Percentiles rank a stretch among this genome's conserved stretches.
phyloP scores from a whole-genome alignment of 2,888 invertebrate genomes.

The Drosophila setosimentum region DNA sequence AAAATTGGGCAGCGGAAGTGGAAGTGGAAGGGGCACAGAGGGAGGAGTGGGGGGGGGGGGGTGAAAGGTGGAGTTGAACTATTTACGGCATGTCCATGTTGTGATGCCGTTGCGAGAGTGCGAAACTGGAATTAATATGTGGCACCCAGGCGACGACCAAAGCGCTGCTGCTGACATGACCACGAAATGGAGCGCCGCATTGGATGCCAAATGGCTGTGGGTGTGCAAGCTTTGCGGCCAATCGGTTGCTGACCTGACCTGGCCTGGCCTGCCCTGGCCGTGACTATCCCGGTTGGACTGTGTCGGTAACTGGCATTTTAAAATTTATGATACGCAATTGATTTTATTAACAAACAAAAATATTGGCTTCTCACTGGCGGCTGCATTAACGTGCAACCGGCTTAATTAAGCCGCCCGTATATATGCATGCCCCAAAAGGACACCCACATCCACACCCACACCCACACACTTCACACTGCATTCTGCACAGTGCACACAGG shows the following conservation, averaged over 20 bases:
- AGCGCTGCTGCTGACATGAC: conserved; percentile 57
- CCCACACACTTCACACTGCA: background rate
- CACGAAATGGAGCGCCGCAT: conserved; percentile 44
- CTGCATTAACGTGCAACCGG: conserved; percentile 38
- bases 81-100: conserved; percentile 79
- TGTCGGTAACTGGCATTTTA: conserved; percentile 43
- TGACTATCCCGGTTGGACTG: background rate
- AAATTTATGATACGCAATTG: conserved; percentile 76
- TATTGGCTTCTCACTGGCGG: conserved; percentile 58
- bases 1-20: too few relatives aligned
- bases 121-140: conserved; percentile 83
- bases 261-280: background rate
- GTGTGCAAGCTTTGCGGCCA: conserved; percentile 9
- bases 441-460: background rate
- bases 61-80: conserved; percentile 55
- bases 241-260: background rate
- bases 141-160: conserved; percentile 71
- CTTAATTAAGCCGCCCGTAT: conserved; percentile 64
- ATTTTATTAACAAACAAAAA: conserved; percentile 76
- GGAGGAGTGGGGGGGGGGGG: too few relatives aligned
- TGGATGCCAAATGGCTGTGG: conserved; percentile 21
- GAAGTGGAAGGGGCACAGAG: background rate
- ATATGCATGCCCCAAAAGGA: conserved; percentile 14
- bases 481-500: background rate
- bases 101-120: conserved; percentile 64